Evolutionary conservation across 1,140 invertebrate genomes (phyloP).

Genomic region (Ridgeia piscesae): DNA sequence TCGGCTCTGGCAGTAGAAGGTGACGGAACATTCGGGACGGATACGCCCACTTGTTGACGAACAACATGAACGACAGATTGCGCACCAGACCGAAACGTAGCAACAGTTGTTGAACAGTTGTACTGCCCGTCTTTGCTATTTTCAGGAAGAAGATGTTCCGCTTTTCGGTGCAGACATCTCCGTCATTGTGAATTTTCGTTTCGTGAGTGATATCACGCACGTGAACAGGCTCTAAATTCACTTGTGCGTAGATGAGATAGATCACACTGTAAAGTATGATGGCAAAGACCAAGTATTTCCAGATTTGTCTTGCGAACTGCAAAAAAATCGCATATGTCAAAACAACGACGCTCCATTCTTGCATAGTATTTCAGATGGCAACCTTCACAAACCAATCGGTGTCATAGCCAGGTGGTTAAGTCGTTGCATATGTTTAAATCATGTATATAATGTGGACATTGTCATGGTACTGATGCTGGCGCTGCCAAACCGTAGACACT

Average conservation of each 20-base stretch:
- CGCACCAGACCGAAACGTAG: slow-evolving; percentile 12
- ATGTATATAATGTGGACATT: no score
- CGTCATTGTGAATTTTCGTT: not conserved
- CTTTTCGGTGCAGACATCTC: not conserved
- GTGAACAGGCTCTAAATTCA: not conserved
- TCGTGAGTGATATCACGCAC: not conserved
- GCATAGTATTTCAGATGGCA: no score
- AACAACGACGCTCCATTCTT: not conserved
- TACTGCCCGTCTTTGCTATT: slow-evolving; percentile 4
- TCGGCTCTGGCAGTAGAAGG: not conserved
- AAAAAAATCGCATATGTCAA: not conserved
- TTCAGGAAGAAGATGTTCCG: slow-evolving; percentile 10
- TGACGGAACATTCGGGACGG: not conserved
- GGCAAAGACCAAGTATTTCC: not conserved
- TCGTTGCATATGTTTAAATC: no score
- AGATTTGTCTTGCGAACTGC: not conserved
- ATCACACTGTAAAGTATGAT: not conserved
- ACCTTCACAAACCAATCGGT: no score
- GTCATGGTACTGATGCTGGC: no score
- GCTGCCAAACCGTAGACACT: no score
- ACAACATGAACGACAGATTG: slow-evolving; percentile 9
- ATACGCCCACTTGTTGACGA: not conserved
- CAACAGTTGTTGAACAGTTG: slow-evolving; percentile 6
- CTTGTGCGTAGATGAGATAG: not conserved
- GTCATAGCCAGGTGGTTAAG: no score